These are phyloP conservation scores for Drosophila insularis DNA, from an alignment of 1,140 invertebrate genomes.

Conservation along the genomic window DNA sequence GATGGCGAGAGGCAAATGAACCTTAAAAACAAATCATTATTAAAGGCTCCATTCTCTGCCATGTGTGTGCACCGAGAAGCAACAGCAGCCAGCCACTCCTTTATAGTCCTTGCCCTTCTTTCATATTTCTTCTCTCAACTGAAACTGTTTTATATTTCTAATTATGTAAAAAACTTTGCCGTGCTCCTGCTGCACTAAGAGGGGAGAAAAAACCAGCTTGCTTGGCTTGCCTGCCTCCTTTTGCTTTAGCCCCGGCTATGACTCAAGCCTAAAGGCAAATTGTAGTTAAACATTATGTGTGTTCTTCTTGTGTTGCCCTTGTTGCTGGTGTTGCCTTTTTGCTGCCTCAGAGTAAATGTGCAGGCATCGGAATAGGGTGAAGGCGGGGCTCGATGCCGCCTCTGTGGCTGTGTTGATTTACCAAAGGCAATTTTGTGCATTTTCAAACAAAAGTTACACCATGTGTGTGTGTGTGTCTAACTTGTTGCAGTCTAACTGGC, in stretches of 20 bases:
- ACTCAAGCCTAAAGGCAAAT: constrained; percentile 47
- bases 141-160: constrained; percentile 64
- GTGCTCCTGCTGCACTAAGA: constrained; percentile 42
- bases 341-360: constrained; percentile 55
- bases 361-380: constrained; percentile 14
- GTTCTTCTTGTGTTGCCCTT: constrained; percentile 12
- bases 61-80: not conserved
- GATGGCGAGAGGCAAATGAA: constrained; percentile 59
- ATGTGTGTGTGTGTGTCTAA: constrained; percentile 38
- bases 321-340: not conserved
- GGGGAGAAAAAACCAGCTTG: not conserved
- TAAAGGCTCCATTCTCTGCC: constrained; percentile 39
- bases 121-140: not conserved
- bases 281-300: constrained; percentile 66
- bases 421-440: constrained; percentile 66
- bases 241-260: not conserved
- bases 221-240: no score
- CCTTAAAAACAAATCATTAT: constrained; percentile 75
- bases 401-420: constrained; percentile 54
- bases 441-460: constrained; percentile 41
- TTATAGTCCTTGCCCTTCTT: not conserved
- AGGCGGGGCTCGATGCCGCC: constrained; percentile 8
- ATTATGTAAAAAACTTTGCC: constrained; percentile 70
- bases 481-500: constrained; percentile 63
- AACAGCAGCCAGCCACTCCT: not conserved